These are phyloP conservation scores for Trilocha varians DNA, from an alignment of 2,888 invertebrate genomes.

Conservation along the genomic window DNA sequence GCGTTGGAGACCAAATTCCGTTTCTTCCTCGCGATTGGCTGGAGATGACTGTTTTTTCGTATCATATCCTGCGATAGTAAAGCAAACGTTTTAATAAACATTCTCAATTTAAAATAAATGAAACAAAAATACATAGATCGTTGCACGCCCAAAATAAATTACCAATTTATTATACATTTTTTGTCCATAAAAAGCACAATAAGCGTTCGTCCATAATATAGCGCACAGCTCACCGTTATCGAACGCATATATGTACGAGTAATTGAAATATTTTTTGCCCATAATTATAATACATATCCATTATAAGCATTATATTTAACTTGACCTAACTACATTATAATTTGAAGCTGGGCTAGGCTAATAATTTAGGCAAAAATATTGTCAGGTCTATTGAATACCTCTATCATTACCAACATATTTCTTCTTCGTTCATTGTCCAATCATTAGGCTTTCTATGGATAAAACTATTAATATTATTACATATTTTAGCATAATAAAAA, in stretches of 20 bases:
- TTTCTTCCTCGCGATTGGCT: slow-evolving; percentile 76
- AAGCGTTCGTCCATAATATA: slow-evolving; percentile 8
- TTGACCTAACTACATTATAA: no score
- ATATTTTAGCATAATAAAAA: no score
- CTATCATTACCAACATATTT: no score
- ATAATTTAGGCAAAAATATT: no score
- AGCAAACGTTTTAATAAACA: neutral
- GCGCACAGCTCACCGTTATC: neutral
- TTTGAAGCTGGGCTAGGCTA: no score
- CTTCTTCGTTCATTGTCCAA: neutral
- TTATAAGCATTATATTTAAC: no score
- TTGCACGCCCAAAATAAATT: no score
- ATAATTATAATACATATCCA: neutral
- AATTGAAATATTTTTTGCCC: neutral
- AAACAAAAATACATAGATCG: no score
- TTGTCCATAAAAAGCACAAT: neutral
- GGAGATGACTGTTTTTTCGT: slow-evolving; percentile 73
- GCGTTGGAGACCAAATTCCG: slow-evolving; percentile 80
- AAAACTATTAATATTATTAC: slow-evolving; percentile 5
- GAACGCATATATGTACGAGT: slow-evolving; percentile 9
- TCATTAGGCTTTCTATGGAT: neutral
- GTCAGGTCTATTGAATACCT: no score
- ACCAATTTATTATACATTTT: neutral
- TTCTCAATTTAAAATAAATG: no score
- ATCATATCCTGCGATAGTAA: slow-evolving; percentile 68